Evolutionary conservation across 2,113 vertebrate species (phyloP).

Genomic region (Gambusia affinis): DNA sequence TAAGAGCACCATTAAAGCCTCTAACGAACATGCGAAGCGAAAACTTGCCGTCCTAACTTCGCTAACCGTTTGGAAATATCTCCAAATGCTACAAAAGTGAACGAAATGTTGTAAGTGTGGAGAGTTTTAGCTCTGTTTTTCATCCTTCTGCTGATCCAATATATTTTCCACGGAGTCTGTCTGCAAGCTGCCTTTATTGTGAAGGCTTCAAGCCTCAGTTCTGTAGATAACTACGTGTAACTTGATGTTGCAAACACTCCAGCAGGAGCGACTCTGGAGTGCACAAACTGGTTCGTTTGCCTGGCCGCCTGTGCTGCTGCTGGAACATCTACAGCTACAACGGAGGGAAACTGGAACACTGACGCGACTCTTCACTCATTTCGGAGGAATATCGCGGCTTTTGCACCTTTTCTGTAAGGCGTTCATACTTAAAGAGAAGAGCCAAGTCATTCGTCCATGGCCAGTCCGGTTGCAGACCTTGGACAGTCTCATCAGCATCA

Average conservation of each 20-base stretch:
- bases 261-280: slow-evolving; percentile 42
- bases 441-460: slow-evolving; percentile 82
- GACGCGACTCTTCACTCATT: not conserved
- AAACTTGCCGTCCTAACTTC: not conserved
- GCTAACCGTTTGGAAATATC: not conserved
- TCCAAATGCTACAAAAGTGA: not conserved
- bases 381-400: slow-evolving; percentile 34
- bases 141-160: not conserved
- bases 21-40: not conserved
- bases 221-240: fast-evolving
- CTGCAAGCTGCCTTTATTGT: slow-evolving; percentile 32
- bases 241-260: slow-evolving; percentile 28
- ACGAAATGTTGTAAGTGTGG: not conserved
- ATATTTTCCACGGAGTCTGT: not conserved
- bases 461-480: slow-evolving; percentile 83
- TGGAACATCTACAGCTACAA: slow-evolving; percentile 39
- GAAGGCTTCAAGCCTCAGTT: slow-evolving; percentile 16
- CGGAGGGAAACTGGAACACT: not conserved
- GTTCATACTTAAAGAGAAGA: slow-evolving; percentile 19
- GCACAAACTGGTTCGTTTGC: slow-evolving; percentile 43
- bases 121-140: not conserved
- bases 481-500: slow-evolving; percentile 79
- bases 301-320: slow-evolving; percentile 30
- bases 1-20: slow-evolving; percentile 14
- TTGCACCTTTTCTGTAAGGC: slow-evolving; percentile 7